phyloP scores from a whole-genome alignment of 2,113 vertebrate genomes.

The Castor canadensis region DNA sequence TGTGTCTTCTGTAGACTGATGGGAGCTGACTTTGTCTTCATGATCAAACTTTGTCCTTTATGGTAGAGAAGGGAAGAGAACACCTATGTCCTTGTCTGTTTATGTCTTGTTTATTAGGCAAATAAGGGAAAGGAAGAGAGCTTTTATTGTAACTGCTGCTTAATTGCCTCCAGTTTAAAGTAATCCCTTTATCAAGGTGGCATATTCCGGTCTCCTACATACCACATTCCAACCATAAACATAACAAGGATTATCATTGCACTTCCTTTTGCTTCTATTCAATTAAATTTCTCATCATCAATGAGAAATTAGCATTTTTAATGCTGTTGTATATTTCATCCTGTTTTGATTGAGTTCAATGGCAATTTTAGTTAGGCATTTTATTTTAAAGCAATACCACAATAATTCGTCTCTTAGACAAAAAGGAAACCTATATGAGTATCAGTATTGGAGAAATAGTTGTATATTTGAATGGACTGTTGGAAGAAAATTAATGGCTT shows the following conservation, averaged over 20 bases:
- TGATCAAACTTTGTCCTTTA: not conserved
- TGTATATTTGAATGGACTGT: not conserved
- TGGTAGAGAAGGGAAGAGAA: not conserved
- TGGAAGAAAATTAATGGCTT: not conserved
- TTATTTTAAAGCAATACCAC: conserved; percentile 21
- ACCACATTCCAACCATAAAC: not conserved
- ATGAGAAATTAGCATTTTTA: not conserved
- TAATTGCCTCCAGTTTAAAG: not conserved
- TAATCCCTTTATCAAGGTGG: not conserved
- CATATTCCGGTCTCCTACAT: not conserved
- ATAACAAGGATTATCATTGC: not conserved
- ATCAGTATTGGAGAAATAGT: not conserved
- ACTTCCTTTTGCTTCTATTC: not conserved
- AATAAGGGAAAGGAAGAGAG: not conserved
- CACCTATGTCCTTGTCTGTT: not conserved
- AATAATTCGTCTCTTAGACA: not conserved
- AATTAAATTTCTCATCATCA: not conserved
- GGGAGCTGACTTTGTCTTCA: not conserved
- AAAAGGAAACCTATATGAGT: not conserved
- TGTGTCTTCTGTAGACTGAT: not conserved
- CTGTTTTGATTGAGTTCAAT: not conserved
- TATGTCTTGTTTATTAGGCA: not conserved
- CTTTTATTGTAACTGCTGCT: not conserved
- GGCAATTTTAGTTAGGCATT: not conserved
- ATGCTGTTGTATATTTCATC: not conserved